Evolutionary conservation across 2,113 vertebrate genomes (phyloP), one percentile per base, ranked within the genome.

Genomic region (Ellobius talpinus): DNA sequence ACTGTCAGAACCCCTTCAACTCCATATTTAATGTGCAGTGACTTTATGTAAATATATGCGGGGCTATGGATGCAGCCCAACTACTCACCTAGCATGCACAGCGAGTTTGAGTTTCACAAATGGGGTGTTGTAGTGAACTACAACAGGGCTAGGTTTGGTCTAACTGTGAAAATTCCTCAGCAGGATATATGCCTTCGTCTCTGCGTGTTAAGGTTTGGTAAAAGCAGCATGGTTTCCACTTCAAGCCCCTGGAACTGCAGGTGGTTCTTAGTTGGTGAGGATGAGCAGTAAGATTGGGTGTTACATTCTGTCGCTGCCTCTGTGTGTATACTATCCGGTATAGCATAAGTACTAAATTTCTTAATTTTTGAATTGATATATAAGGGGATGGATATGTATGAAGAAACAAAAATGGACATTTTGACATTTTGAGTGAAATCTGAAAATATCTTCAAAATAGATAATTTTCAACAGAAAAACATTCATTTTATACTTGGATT

Each of bases 101-200:
- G 55, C 61, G 8, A 50, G 63, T 23, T 16, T 8, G 5, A 36
- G 61, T 66, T 47, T 23, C 19, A n/a, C 12, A 14, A 87, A 87
- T 19, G 2, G 31, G 11, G 45, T 70, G 0, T 87, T 31, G 17
- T 12, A 50, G 31, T 50, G 6, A 19, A 70, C 65, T 50, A n/a
- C n/a, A n/a, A 21, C 78, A 63, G 72, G 76, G 39, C 29, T 72
- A 7, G 0, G 23, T 86, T 94, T 96, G 91, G 58, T 78, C 24
- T 96, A 93, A 93, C 94, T 66, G 78, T 87, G 85, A 88, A 95
- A 87, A 24, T 74, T 23, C 55, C 36, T 88, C 2, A 33, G 14
- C 11, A 81, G 26, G 77, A 87, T 93, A 8, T 23, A 61, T 66
- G 31, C 36, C 73, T 73, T 91, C 33, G 5, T 97, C 26, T 73